Base-by-base conservation (phyloP, 2,888 invertebrate species). In the Clistopyga incitator region DNA sequence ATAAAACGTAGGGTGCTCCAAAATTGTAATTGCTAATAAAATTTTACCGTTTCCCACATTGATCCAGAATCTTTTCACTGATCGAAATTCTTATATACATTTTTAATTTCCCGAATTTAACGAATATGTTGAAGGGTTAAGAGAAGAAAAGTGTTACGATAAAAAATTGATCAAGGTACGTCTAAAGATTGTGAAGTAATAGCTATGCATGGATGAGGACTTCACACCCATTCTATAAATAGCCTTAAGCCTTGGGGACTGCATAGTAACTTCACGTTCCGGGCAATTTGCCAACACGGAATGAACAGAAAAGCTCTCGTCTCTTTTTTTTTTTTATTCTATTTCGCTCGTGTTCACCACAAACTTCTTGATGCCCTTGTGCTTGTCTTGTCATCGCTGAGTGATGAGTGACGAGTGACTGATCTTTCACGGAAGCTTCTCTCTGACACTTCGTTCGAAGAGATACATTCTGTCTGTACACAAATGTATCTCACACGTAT, bases 261-360 rank as follows among this genome's bases (percentile, higher is more conserved):
- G 38, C 75, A 65, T 65, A 65, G 75, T 76, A 50, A 76, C 75
- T 52, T 65, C 38, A 65, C 29, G 50, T 52, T 56, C 38, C 52
- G 65, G 76, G 76, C 54, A 56, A 38, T 65, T 25, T 76, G 76
- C 76, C 76, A 76, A 67, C 65, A 23, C 42, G 42, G 54, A 13
- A 65, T 65, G 15, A 65, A 64, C 50, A 50, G 23, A 42, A 54
- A 45, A 45, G 38, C 54, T 23, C 50, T 54, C 11, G 10, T 18
- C 13, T 13, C 6, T 42, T 47, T 47, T 42, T 34, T 38, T 38
- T 65, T 65, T 29, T 34, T 47, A 47, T 64, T 38, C 6, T 64
- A 2, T 3, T 64, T 2, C 29, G 10, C 10, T 18, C 10, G 4
- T 20, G n/a, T 64, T 38, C 8, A 3, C 34, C 18, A 8, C 34